Evolutionary conservation across 2,888 invertebrate species (phyloP).

Genomic region (Eurois occulta): DNA sequence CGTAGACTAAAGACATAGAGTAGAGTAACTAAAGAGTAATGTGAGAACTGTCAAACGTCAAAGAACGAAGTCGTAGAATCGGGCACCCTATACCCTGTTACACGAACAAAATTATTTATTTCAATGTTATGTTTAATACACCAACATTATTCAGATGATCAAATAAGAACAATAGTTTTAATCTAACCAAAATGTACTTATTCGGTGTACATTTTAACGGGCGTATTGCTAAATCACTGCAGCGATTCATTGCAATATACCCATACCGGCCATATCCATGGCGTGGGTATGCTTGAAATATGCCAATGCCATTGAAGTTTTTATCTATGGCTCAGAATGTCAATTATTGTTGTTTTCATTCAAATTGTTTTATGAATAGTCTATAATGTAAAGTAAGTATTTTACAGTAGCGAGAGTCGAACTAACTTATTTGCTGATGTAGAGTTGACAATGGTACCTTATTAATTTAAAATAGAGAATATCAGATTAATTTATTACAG

Average conservation of each 20-base stretch:
- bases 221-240: no score
- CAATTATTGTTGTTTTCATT: constrained; percentile 16
- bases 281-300: no score
- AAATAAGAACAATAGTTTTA: not conserved
- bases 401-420: not conserved
- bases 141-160: not conserved
- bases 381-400: not conserved
- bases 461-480: not conserved
- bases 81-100: constrained; percentile 4
- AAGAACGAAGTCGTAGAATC: constrained; percentile 27
- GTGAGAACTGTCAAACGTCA: constrained; percentile 46
- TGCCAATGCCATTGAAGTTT: not conserved
- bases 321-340: constrained; percentile 43
- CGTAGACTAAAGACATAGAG: constrained; percentile 84
- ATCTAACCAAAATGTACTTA: not conserved
- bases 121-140: not conserved
- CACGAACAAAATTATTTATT: constrained; percentile 27
- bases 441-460: not conserved
- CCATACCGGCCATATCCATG: no score
- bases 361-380: not conserved
- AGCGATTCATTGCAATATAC: not conserved
- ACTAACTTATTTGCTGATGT: not conserved
- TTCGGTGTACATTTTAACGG: not conserved
- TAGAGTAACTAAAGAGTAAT: constrained; percentile 82
- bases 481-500: not conserved